phyloP scores from a whole-genome alignment of 1,140 invertebrate genomes.

The Meloidogyne floridensis region DNA sequence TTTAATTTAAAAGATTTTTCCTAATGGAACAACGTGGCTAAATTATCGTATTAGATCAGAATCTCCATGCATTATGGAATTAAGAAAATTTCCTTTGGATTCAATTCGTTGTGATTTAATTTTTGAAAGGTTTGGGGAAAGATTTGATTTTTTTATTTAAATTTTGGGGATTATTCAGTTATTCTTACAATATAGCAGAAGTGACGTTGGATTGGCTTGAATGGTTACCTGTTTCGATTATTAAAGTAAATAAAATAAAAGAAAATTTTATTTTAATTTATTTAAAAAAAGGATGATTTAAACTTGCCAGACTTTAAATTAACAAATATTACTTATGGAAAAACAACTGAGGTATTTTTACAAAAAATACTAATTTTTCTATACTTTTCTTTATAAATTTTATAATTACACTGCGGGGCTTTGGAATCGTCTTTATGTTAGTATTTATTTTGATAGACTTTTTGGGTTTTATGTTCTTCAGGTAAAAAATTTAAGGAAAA shows the following conservation, averaged over 20 bases:
- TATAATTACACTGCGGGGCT: constrained; percentile 62
- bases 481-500: constrained; percentile 16
- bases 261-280: background rate
- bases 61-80: constrained; percentile 62
- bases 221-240: constrained; percentile 43
- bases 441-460: constrained; percentile 62
- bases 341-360: constrained; percentile 52
- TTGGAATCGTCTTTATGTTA: constrained; percentile 61
- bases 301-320: constrained; percentile 62
- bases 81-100: constrained; percentile 60
- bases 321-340: constrained; percentile 63
- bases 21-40: constrained; percentile 64
- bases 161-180: constrained; percentile 25
- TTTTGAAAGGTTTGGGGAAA: constrained; percentile 46
- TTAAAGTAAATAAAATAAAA: background rate
- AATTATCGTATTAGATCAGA: constrained; percentile 65
- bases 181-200: constrained; percentile 64
- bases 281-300: constrained; percentile 56
- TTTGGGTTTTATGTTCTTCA: constrained; percentile 65
- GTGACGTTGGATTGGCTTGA: constrained; percentile 60
- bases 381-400: constrained; percentile 14
- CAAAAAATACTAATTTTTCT: constrained; percentile 15
- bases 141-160: background rate
- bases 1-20: constrained; percentile 52
- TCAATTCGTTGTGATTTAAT: constrained; percentile 59